A percentile compares a stretch with the other conserved stretches of the same genome.
phyloP scores from a whole-genome alignment of 2,113 vertebrate species.

The Peromyscus californicus region DNA sequence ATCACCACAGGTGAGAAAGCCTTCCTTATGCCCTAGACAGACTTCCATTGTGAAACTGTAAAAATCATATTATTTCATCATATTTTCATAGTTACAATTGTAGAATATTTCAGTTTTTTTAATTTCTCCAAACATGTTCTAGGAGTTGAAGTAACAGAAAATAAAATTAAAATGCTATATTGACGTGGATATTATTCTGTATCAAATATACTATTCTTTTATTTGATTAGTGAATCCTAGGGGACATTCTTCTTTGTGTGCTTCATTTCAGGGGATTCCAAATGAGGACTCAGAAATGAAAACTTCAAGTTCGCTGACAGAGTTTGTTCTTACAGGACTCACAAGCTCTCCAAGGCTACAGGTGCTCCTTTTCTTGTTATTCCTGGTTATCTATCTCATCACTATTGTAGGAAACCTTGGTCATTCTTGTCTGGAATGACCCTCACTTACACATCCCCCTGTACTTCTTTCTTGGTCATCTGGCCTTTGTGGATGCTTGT shows the following conservation, averaged over 20 bases:
- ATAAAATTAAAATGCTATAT: background rate
- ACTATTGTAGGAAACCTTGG: constrained; percentile 64
- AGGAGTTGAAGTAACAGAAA: background rate
- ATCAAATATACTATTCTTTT: background rate
- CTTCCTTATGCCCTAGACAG: no score
- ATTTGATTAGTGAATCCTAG: background rate
- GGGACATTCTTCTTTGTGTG: background rate
- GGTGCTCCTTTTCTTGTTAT: constrained; percentile 48
- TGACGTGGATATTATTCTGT: background rate
- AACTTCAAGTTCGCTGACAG: constrained; percentile 42
- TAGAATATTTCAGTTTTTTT: background rate
- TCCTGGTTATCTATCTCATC: constrained; percentile 62
- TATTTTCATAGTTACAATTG: background rate
- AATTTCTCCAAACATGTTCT: background rate
- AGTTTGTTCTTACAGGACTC: constrained; percentile 71
- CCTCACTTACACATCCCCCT: constrained; percentile 69
- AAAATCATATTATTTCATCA: background rate
- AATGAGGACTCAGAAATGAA: constrained; percentile 1
- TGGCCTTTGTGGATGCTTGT: constrained; percentile 71
- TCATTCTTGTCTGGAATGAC: constrained; percentile 61
- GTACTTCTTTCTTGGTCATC: constrained; percentile 69
- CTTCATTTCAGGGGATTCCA: constrained; percentile 13
- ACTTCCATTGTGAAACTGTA: background rate
- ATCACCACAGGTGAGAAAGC: no score
- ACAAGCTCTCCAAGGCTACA: background rate